Conservation (phyloP, 2,797 vertebrate genomes). For the Eidolon dupreanum region DNA sequence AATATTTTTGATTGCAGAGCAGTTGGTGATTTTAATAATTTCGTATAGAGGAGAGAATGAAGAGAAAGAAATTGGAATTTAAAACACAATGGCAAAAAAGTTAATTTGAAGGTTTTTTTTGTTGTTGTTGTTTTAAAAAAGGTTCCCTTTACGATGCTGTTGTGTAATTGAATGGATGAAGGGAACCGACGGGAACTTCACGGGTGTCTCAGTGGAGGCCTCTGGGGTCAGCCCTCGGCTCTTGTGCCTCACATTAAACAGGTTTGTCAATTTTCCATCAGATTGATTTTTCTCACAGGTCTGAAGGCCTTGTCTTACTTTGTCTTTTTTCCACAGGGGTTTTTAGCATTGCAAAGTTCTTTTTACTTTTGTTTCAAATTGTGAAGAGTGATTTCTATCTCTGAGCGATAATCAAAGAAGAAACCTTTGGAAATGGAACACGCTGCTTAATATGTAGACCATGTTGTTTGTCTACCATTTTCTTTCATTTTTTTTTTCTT, state of each 20-base stretch:
- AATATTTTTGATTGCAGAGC: conserved; percentile 79
- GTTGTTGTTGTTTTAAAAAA: conserved; percentile 82
- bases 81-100: conserved; percentile 85
- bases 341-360: conserved; percentile 87
- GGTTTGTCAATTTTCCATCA: conserved; percentile 91
- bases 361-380: conserved; percentile 86
- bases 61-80: conserved; percentile 80
- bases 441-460: conserved; percentile 67
- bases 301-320: conserved; percentile 87
- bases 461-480: conserved; percentile 55
- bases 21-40: conserved; percentile 84
- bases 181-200: conserved; percentile 85
- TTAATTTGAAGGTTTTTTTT: conserved; percentile 86
- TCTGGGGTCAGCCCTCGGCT: conserved; percentile 88
- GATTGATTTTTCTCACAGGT: conserved; percentile 90
- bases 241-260: conserved; percentile 87
- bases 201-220: conserved; percentile 85
- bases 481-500: conserved; percentile 11
- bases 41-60: conserved; percentile 74
- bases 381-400: conserved; percentile 85
- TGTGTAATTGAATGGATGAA: conserved; percentile 88
- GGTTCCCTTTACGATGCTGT: conserved; percentile 83
- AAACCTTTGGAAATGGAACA: conserved; percentile 65
- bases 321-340: conserved; percentile 86
- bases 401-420: conserved; percentile 76